Evolutionary conservation across 1,140 invertebrate species (phyloP), one percentile per base, ranked within the genome.

Genomic region (Drosophila bocqueti): DNA sequence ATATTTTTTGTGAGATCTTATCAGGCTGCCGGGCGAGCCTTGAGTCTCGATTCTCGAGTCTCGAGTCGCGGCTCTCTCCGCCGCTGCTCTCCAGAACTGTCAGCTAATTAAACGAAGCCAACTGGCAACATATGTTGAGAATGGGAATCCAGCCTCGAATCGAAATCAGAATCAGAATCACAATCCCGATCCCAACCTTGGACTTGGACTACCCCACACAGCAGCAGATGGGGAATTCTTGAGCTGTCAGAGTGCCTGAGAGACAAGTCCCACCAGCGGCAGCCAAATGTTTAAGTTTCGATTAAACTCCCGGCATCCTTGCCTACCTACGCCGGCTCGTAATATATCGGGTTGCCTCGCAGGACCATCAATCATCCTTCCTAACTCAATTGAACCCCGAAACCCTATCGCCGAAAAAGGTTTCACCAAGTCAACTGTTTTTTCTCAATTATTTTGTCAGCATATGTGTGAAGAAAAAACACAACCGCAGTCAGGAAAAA

Each of bases 31-130:
- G 34, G 54, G 50, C 43, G 18, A 55, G 52, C 18, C 67, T 54
- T 34, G 50, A 52, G 47, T 21, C 45, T 7, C 34, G 38, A 40
- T 7, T 7, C 67, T 52, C 34, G 38, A 40, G 16, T 7, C 67
- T 52, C 24, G 50, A 52, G 47, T 13, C 18, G 21, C 18, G 46
- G 52, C 76, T 26, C 40, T 50, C 58, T 58, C 38, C 55, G 65
- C 62, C 55, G 65, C n/a, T 26, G 49, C 65, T 64, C 49, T 65
- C 49, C 49, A 49, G 62, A 78, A 71, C 84, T 79, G 85, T 90
- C 77, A 87, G 78, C 84, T 89, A 89, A 89, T 89, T 89, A 89
- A 89, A 89, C 87, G 85, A 81, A 78, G 52, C 85, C 85, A 89
- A 89, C 84, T 90, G 84, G 85, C 84, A 90, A 89, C 84, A 89